Percentiles rank a stretch among this genome's conserved stretches.
Conservation (phyloP, 1,140 invertebrate genomes). For the Tribolium castaneum region DNA sequence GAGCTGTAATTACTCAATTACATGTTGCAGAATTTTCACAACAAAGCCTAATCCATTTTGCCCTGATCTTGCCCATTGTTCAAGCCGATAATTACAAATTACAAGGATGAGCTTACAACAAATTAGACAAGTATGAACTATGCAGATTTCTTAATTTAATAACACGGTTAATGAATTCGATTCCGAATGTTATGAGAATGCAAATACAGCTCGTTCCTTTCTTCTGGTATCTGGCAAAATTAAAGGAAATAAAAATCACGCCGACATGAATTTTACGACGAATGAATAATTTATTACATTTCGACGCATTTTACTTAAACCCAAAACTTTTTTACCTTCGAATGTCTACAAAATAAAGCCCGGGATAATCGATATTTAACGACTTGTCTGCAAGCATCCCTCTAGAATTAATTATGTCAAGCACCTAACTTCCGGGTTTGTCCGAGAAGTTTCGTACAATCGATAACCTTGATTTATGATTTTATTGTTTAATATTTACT, state of each 20-base stretch:
- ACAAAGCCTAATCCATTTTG: background rate
- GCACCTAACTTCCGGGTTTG: background rate
- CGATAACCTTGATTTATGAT: constrained; percentile 6
- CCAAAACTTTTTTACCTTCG: background rate
- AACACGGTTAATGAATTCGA: background rate
- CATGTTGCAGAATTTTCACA: background rate
- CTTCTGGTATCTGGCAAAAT: background rate
- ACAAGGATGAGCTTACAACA: background rate
- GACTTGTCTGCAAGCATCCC: background rate
- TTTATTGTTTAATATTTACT: constrained; percentile 18
- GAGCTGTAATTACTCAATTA: background rate
- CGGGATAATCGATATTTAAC: background rate
- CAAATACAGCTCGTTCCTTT: background rate
- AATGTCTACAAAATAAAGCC: background rate
- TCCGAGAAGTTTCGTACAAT: background rate
- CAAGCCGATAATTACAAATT: background rate
- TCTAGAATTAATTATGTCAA: background rate
- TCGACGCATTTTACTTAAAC: background rate
- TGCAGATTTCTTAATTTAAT: background rate
- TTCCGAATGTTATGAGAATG: background rate
- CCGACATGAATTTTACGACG: background rate
- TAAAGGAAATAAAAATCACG: background rate
- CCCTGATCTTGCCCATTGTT: background rate
- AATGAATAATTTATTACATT: constrained; percentile 11
- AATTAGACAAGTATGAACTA: background rate